Evolutionary conservation across 2,113 vertebrate genomes (phyloP).

Genomic region (Indri indri): DNA sequence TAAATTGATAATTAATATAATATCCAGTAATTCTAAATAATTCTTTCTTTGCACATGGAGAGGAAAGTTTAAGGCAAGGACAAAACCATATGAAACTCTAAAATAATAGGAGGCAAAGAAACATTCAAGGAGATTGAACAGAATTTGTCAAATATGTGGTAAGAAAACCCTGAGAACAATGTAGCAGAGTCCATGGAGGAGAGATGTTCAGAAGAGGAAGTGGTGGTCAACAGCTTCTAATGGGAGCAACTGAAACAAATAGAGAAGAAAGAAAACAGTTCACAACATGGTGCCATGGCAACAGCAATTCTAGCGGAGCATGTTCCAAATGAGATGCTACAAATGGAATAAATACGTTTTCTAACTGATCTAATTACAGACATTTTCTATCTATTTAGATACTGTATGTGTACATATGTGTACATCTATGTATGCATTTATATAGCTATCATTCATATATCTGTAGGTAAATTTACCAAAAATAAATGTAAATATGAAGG

Average conservation of each 20-base stretch:
- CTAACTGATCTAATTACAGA: background rate
- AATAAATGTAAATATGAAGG: background rate
- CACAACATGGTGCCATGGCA: accelerated
- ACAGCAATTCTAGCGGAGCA: accelerated
- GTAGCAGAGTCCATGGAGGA: accelerated
- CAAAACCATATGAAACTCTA: background rate
- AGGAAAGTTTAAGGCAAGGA: background rate
- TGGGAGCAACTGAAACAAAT: accelerated
- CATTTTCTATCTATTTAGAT: background rate
- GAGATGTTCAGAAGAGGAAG: too few species aligned
- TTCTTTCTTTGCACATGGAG: background rate
- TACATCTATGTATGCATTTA: background rate
- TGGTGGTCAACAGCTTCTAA: accelerated
- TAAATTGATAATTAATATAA: background rate
- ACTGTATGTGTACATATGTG: background rate
- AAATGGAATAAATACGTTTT: background rate
- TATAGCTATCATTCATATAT: background rate
- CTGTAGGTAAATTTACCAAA: background rate
- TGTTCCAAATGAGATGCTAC: background rate
- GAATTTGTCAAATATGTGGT: background rate
- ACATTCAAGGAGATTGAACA: background rate
- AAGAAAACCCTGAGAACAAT: background rate
- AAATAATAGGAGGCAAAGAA: background rate
- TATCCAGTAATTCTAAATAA: background rate
- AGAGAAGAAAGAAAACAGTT: accelerated